Evolutionary conservation across 2,888 invertebrate species (phyloP).

Genomic region (Chesias legatella): DNA sequence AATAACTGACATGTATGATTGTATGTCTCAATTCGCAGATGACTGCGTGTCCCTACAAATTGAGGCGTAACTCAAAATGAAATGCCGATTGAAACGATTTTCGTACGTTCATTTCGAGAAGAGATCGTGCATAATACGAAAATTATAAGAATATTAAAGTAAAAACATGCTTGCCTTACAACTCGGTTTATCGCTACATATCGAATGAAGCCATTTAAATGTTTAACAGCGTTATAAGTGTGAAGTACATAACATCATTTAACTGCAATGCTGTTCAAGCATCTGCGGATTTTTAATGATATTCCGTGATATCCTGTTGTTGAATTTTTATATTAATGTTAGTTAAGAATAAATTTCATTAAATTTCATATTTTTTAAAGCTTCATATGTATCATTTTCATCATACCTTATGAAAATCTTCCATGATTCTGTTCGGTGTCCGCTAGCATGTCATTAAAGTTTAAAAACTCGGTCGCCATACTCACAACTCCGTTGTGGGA

Average conservation of each 20-base stretch:
- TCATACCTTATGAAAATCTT: no score
- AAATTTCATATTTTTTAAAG: no score
- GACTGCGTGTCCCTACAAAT: slow-evolving; percentile 49
- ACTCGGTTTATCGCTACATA: slow-evolving; percentile 10
- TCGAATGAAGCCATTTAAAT: slow-evolving; percentile 13
- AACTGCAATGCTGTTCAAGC: no score
- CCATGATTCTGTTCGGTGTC: no score
- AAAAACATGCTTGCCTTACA: slow-evolving; percentile 8
- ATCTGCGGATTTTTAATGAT: no score
- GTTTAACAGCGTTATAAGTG: slow-evolving; percentile 5
- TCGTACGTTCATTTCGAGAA: slow-evolving; percentile 46
- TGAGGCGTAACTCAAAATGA: slow-evolving; percentile 39
- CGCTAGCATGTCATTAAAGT: no score
- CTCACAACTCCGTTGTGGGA: no score
- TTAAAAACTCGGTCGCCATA: no score
- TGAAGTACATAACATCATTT: slow-evolving; percentile 2
- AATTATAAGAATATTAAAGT: slow-evolving; percentile 1
- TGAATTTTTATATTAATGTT: no score
- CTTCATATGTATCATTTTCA: no score
- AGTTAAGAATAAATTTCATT: no score
- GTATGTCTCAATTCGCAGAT: slow-evolving; percentile 56
- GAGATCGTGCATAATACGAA: slow-evolving; percentile 41
- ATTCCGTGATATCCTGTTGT: no score
- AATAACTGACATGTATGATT: slow-evolving; percentile 45
- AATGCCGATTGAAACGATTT: slow-evolving; percentile 31